Conservation (phyloP, 2,113 vertebrate species). For the Chaetodon trifascialis region DNA sequence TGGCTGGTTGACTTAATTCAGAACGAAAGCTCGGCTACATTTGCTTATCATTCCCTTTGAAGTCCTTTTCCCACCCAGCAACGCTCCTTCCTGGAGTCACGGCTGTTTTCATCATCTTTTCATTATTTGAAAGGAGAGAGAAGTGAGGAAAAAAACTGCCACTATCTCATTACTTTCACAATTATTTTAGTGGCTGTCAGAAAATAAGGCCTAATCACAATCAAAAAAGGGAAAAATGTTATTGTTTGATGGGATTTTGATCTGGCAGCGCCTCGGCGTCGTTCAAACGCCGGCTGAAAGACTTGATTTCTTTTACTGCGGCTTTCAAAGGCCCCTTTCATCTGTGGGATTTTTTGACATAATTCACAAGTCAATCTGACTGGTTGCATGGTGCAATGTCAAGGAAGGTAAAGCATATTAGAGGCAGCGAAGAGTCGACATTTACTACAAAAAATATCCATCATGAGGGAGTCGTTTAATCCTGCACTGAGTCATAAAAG, state of each 20-base stretch:
- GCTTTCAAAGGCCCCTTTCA: conserved; percentile 82
- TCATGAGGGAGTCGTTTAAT: conserved; percentile 59
- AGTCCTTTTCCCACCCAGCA: conserved; percentile 65
- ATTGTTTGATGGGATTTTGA: conserved; percentile 79
- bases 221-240: conserved; percentile 76
- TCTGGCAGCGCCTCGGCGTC: conserved; percentile 61
- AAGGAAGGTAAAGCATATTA: conserved; percentile 72
- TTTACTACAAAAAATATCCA: conserved; percentile 65
- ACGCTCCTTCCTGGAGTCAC: conserved; percentile 70
- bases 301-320: conserved; percentile 65
- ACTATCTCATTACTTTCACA: conserved; percentile 77
- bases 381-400: conserved; percentile 61
- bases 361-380: conserved; percentile 72
- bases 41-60: conserved; percentile 81
- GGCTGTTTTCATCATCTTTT: conserved; percentile 74
- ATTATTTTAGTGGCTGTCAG: conserved; percentile 82
- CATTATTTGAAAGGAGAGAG: conserved; percentile 65
- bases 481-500: conserved; percentile 59
- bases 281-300: conserved; percentile 67
- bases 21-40: conserved; percentile 74
- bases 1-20: conserved; percentile 73
- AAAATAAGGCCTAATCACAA: conserved; percentile 75
- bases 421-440: conserved; percentile 65
- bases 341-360: conserved; percentile 75
- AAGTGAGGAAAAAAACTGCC: conserved; percentile 38